phyloP scores from a whole-genome alignment of 2,888 invertebrate genomes.

The Drosophila tripunctata region DNA sequence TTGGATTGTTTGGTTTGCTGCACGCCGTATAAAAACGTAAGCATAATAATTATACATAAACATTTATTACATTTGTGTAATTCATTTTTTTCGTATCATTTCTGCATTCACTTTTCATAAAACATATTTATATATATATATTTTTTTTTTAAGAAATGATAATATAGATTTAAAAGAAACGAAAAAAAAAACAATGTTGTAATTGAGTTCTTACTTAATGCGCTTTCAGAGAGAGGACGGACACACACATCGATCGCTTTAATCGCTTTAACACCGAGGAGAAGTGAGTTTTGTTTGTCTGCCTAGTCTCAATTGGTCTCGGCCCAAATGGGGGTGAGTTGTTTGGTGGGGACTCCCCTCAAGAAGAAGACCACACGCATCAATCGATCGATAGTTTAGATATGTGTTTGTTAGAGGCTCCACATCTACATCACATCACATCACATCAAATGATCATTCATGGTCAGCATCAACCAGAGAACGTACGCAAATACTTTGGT shows the following conservation, averaged over 20 bases:
- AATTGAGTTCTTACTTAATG: conserved; percentile 79
- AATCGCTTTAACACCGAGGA: conserved; percentile 74
- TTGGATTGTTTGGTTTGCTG: conserved; percentile 55
- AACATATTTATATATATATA: conserved; percentile 24
- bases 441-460: conserved; percentile 54
- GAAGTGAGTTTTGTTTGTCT: conserved; percentile 69
- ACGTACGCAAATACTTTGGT: conserved; percentile 23
- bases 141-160: conserved; percentile 54
- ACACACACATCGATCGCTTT: conserved; percentile 80
- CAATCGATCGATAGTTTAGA: conserved; percentile 61
- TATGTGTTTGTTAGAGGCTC: conserved; percentile 45
- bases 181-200: conserved; percentile 40
- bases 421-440: conserved; percentile 70
- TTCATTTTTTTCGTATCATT: conserved; percentile 20
- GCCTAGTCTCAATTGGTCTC: conserved; percentile 69
- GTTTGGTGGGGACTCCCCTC: conserved; percentile 25
- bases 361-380: conserved; percentile 61
- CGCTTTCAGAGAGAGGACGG: conserved; percentile 75
- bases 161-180: conserved; percentile 10
- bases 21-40: conserved; percentile 72
- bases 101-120: conserved; percentile 11
- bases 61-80: conserved; percentile 28
- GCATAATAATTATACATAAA: conserved; percentile 63
- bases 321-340: conserved; percentile 62
- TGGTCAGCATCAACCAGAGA: conserved; percentile 51